Evolutionary conservation across 35 echinoderm and acorn worm species (phyloP), one percentile per base, ranked within the genome.

Genomic region (Acanthaster planci): DNA sequence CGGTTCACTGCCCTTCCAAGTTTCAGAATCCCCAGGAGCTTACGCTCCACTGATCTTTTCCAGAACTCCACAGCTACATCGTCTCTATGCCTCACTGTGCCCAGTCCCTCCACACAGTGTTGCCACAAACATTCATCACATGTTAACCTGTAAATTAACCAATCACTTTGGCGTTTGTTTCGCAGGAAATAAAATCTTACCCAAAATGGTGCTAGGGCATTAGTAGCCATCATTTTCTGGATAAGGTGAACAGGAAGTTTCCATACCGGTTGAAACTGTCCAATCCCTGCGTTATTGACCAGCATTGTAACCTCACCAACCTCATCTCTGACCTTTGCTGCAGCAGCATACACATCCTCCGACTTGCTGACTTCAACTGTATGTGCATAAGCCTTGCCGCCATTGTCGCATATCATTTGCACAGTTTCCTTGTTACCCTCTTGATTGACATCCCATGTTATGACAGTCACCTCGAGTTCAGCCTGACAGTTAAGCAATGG

Each of bases 281-380:
- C 80, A 39, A 95, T 88, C 3, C 93, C 93, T 0, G 93, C 93
- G 84, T 95, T 95, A 55, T 95, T 95, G 35, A 95, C 89, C 21
- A 95, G 55, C 29, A 95, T 82, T 5, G 89, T 95, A 5, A 92
- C 89, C 32, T 77, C 51, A 16, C 93, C 93, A 3, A 87, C 93
- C 17, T 95, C 93, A 19, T 52, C 2, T 39, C 87, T 95, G n/a
- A 93, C 95, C 5, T 38, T 67, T 53, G 90, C 84, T 4, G 91
- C 95, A 44, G 76, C 30, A 5, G 59, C 86, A 42, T 93, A 89
- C 1, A 93, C 87, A 5, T 90, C 76, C 77, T 87, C 91, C 26
- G 82, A 78, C 26, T 93, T 93, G 31, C 77, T 86, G 9, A 93
- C 84, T 80, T 97, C 95, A 50, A 89, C 88, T 39, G 55, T 87